Conservation (phyloP, 2,797 vertebrate species). For the Ptychobarbus kaznakovi region DNA sequence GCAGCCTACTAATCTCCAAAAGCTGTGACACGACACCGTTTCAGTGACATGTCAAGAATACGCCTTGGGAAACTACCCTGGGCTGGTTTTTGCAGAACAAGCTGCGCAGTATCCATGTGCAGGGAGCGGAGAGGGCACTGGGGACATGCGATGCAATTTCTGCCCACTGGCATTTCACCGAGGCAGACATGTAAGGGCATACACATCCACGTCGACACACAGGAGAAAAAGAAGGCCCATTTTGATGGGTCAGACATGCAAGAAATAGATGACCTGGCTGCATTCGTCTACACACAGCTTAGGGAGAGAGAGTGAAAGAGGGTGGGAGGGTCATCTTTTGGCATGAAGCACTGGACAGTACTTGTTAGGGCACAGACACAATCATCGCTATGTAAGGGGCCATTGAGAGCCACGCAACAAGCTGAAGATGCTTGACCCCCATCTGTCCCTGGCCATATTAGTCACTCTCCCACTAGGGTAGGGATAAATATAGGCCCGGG, state of each 20-base stretch:
- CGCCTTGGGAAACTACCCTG: not conserved
- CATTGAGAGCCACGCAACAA: constrained; percentile 57
- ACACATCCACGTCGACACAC: not conserved
- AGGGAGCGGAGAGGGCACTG: constrained; percentile 9
- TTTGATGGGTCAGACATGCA: constrained; percentile 39
- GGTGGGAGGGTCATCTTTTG: constrained; percentile 65
- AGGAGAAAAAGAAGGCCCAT: constrained; percentile 21
- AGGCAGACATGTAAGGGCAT: constrained; percentile 49
- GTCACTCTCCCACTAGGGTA: constrained; percentile 75
- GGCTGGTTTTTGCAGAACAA: constrained; percentile 20
- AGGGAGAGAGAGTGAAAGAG: constrained; percentile 33
- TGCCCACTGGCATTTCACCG: constrained; percentile 49
- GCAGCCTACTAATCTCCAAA: not conserved
- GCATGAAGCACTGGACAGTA: constrained; percentile 62
- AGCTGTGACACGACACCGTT: constrained; percentile 17
- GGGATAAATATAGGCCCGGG: constrained; percentile 82
- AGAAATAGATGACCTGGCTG: constrained; percentile 47
- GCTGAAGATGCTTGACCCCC: constrained; percentile 77
- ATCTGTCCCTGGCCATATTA: constrained; percentile 76
- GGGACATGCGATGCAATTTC: constrained; percentile 30
- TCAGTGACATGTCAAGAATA: constrained; percentile 35
- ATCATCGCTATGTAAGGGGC: constrained; percentile 80
- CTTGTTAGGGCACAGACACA: constrained; percentile 78
- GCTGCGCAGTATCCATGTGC: constrained; percentile 7
- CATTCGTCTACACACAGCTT: constrained; percentile 12